phyloP scores from a whole-genome alignment of 2,888 invertebrate genomes.

The Lacanobia oleracea region DNA sequence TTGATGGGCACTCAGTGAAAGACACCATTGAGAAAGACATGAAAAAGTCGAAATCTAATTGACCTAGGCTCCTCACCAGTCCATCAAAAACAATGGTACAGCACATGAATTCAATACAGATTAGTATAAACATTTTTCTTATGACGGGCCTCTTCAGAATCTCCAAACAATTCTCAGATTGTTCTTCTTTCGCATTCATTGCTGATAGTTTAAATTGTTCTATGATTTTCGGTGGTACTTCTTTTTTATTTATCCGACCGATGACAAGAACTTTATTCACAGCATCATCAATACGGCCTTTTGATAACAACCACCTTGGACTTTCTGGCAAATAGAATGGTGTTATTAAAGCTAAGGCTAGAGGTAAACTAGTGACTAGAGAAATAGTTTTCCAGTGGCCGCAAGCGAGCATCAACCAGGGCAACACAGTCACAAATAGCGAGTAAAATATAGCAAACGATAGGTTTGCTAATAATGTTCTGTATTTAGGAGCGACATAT shows the following conservation, averaged over 20 bases:
- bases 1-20: constrained; percentile 78
- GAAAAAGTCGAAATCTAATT: constrained; percentile 78
- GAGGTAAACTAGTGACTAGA: constrained; percentile 78
- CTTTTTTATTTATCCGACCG: constrained; percentile 76
- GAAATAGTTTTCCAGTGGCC: constrained; percentile 79
- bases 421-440: constrained; percentile 70
- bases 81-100: constrained; percentile 77
- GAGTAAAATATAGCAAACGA: constrained; percentile 79
- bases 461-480: constrained; percentile 76
- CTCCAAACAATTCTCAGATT: constrained; percentile 71
- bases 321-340: constrained; percentile 79
- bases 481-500: constrained; percentile 80
- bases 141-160: constrained; percentile 75
- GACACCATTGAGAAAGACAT: constrained; percentile 79
- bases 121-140: constrained; percentile 73
- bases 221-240: constrained; percentile 74
- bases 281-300: constrained; percentile 78
- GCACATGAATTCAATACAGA: constrained; percentile 77
- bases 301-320: constrained; percentile 79
- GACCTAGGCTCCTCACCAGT: constrained; percentile 76
- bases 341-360: constrained; percentile 72
- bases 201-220: constrained; percentile 73
- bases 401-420: constrained; percentile 77
- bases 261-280: constrained; percentile 75
- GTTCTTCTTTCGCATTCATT: constrained; percentile 63